Conservation (phyloP, 2,888 invertebrate species). For the Helleia helle region DNA sequence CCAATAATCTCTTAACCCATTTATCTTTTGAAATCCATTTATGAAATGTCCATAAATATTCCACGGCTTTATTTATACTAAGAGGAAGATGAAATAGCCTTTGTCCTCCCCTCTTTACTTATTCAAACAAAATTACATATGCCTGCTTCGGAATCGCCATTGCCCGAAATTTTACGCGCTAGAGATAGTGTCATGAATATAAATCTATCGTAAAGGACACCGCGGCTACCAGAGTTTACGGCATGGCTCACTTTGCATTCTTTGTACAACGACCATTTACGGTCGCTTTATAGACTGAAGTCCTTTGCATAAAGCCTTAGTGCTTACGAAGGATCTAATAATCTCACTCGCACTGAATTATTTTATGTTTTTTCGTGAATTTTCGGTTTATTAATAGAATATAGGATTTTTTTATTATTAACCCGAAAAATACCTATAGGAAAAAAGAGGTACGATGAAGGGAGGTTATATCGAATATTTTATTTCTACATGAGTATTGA, state of each 20-base stretch:
- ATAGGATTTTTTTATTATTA: no score
- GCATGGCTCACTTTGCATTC: slow-evolving; percentile 71
- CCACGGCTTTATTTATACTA: slow-evolving; percentile 59
- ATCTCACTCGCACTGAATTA: slow-evolving; percentile 8
- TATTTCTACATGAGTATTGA: no score
- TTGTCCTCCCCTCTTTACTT: slow-evolving; percentile 71
- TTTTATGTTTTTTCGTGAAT: no score
- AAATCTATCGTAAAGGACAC: slow-evolving; percentile 72
- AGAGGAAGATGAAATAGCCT: slow-evolving; percentile 68
- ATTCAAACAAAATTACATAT: slow-evolving; percentile 75
- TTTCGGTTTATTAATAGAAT: no score
- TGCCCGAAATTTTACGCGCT: slow-evolving; percentile 72
- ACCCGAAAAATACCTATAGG: no score
- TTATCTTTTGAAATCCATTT: slow-evolving; percentile 58
- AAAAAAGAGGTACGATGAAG: no score
- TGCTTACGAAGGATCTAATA: slow-evolving; percentile 27
- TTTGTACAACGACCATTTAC: slow-evolving; percentile 64
- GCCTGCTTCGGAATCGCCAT: slow-evolving; percentile 69
- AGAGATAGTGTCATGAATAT: slow-evolving; percentile 73
- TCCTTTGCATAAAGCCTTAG: slow-evolving; percentile 62
- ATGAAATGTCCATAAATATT: slow-evolving; percentile 61
- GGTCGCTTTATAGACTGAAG: slow-evolving; percentile 65
- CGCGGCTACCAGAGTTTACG: slow-evolving; percentile 54
- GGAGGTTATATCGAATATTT: no score
- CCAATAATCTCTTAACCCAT: slow-evolving; percentile 52